Evolutionary conservation across 2,113 vertebrate genomes (phyloP), one percentile per base, ranked within the genome.

Genomic region (Trichomycterus rosablanca): DNA sequence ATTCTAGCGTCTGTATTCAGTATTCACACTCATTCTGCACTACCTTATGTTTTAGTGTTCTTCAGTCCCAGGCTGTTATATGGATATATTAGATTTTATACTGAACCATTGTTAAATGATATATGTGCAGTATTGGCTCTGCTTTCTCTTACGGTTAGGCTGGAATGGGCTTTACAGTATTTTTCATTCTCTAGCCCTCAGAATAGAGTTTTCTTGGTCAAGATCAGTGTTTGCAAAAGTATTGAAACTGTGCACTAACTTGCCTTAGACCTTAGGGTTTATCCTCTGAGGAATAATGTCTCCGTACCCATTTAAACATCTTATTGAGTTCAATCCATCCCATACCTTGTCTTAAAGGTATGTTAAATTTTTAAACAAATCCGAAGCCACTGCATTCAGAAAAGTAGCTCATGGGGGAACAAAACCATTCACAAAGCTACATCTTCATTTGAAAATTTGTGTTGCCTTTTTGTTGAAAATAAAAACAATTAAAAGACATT

Each of bases 401-500:
- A 4, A 7, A 30, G 26, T 30, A 7, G n/a, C n/a, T 52, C 28
- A 52, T 11, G 28, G 18, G 59, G 46, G 59, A 61, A 39, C 59
- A 61, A 59, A 49, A 40, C n/a, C 24, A 43, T 26, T 50, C 43
- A 39, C 16, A 30, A 22, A 59, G 23, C 35, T 74, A 71, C 75
- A 40, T 62, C 42, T 11, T 74, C 76, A 77, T 76, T 53, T 42
- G 57, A 51, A 57, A 55, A 73, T 78, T 76, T 81, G 65, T 80
- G 74, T 77, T 78, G 79, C 75, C 78, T 79, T 74, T 68, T 75
- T 71, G 65, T 63, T 77, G 56, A 67, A 74, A 85, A 83, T 81
- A 69, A 89, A 84, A 83, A 83, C n/a, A 86, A 77, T 65, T 16
- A 75, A 71, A 20, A 67, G n/a, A n/a, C n/a, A n/a, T n/a, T n/a